Conservation (phyloP, 2,797 vertebrate species). For the Gouania willdenowi region DNA sequence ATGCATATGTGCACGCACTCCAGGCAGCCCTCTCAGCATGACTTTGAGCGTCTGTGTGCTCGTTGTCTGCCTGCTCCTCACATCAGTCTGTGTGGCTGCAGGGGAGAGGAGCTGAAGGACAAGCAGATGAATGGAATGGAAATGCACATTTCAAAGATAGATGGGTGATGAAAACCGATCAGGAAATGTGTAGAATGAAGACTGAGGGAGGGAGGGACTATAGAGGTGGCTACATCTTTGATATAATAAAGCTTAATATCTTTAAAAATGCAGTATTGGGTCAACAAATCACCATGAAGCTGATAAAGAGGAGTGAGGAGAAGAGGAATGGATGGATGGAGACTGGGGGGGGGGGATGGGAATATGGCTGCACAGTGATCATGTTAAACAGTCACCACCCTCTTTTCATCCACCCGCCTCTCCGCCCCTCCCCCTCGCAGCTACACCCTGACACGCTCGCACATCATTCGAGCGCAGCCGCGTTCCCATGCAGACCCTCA, state of each 20-base stretch:
- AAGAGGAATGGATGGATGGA: constrained; percentile 34
- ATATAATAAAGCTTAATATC: constrained; percentile 43
- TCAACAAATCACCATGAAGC: constrained; percentile 22
- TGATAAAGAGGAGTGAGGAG: constrained; percentile 17
- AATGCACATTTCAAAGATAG: constrained; percentile 42
- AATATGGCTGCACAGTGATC: constrained; percentile 60
- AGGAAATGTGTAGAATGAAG: constrained; percentile 12
- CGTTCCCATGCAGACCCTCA: constrained; percentile 15
- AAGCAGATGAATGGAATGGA: constrained; percentile 36
- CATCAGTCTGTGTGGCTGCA: constrained; percentile 21
- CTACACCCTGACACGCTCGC: constrained; percentile 53
- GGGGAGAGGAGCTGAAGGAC: constrained; percentile 46
- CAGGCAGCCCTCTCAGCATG: constrained; percentile 8
- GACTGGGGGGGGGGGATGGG: constrained; percentile 52
- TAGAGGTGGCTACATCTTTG: constrained; percentile 6
- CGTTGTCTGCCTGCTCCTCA: constrained; percentile 20
- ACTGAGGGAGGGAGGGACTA: constrained; percentile 6
- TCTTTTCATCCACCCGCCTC: constrained; percentile 35
- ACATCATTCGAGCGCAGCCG: constrained; percentile 36
- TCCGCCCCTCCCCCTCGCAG: constrained; percentile 34
- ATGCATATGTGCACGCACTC: constrained; percentile 4
- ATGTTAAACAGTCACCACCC: constrained; percentile 63
- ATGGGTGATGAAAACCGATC: constrained; percentile 35
- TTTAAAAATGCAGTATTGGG: constrained; percentile 40
- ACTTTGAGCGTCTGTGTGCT: constrained; percentile 38